Evolutionary conservation across 2,113 vertebrate genomes (phyloP).

Genomic region (Puntigrus tetrazona): DNA sequence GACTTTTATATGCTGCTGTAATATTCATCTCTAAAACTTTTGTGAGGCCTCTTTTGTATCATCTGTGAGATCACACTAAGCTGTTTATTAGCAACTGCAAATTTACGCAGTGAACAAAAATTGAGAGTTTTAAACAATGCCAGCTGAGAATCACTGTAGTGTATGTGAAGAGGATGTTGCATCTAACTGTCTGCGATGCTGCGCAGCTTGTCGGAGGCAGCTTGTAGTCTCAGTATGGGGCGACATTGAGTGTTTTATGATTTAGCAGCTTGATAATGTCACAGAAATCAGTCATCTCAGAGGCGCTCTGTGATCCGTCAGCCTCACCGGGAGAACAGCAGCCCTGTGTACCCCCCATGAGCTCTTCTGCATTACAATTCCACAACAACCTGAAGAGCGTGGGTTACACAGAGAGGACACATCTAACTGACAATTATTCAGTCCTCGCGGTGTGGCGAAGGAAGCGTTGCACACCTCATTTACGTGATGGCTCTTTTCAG

Average conservation of each 20-base stretch:
- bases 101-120: background rate
- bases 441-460: background rate
- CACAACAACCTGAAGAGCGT: conserved; percentile 9
- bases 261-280: conserved; percentile 54
- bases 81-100: background rate
- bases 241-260: conserved; percentile 42
- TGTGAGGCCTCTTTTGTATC: background rate
- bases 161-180: background rate
- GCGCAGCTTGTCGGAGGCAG: conserved; percentile 22
- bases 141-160: background rate
- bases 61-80: background rate
- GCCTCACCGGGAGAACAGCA: conserved; percentile 58
- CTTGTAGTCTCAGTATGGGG: conserved; percentile 30
- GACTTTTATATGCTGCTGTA: background rate
- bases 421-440: conserved; percentile 24
- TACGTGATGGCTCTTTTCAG: conserved; percentile 5
- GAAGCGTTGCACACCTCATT: background rate
- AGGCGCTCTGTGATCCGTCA: conserved; percentile 62
- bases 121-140: conserved; percentile 17
- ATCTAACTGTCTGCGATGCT: background rate
- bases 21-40: background rate
- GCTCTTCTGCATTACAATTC: background rate
- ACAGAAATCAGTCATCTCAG: conserved; percentile 49
- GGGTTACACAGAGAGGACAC: background rate
- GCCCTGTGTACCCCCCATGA: conserved; percentile 24